Evolutionary conservation across 2,113 vertebrate genomes (phyloP), one percentile per base, ranked within the genome.

Genomic region (Mus spicilegus): DNA sequence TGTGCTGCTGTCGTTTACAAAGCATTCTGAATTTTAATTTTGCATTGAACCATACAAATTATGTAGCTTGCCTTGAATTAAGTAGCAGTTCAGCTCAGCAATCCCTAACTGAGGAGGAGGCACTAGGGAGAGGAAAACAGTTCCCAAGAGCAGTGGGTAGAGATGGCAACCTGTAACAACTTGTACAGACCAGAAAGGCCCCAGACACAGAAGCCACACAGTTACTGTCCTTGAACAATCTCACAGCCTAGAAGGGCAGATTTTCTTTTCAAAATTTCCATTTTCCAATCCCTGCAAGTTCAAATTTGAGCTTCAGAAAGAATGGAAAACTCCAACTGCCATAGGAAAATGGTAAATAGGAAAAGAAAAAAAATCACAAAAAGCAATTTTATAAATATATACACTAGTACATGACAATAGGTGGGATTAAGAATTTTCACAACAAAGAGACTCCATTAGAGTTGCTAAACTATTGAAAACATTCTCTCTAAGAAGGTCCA

Each of bases 341-440:
- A 28, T 67, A 87, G 26, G 49, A 93, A 95, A 94, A 54, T 70
- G 42, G 61, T 22, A 69, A 63, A 70, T 7, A 63, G 19, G 75
- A 63, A 95, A 70, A 84, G 19, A 87, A 92, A 87, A 92, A 67
- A 88, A 5, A 49, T 36, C 65, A 92, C 39, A 73, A 88, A 92
- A 13, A 90, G 49, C 30, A n/a, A 24, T 56, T 80, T 77, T 85
- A 88, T 85, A 65, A 72, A 80, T 89, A 36, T 42, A 2, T 42
- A 65, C 80, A 26, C 56, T 82, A 36, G 56, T 87, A 30, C 67
- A 10, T 75, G 69, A 78, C 42, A 88, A 88, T 26, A 89, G 28
- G 19, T 72, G 33, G 89, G 77, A 85, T 51, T 51, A 88, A 24
- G 42, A 56, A 22, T 63, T 63, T 75, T 7, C 33, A 56, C 30